Evolutionary conservation across 2,888 invertebrate species (phyloP).

Genomic region (Caenorhabditis plicata): DNA sequence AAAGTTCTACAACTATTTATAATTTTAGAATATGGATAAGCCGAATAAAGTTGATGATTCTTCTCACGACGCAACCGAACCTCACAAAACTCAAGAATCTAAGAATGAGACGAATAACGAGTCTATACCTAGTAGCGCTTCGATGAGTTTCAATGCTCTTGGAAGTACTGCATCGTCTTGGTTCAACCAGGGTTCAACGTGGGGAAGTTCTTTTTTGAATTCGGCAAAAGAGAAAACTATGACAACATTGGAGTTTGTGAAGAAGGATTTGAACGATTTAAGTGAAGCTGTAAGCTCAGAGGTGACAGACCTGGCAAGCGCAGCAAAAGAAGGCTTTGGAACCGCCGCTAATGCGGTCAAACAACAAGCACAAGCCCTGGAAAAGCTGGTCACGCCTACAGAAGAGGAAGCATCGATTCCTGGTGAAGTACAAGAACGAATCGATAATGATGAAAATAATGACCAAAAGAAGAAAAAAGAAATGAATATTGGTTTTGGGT

Average conservation of each 20-base stretch:
- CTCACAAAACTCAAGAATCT: too few species aligned
- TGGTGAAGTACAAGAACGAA: conserved; percentile 5
- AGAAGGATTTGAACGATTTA: conserved; percentile 62
- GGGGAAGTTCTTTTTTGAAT: conserved; percentile 53
- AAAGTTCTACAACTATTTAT: too few species aligned
- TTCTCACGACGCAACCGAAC: too few species aligned
- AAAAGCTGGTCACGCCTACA: conserved; percentile 50
- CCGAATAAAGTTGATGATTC: too few species aligned
- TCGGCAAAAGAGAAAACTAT: conserved; percentile 61
- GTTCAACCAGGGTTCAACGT: conserved; percentile 38
- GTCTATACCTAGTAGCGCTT: too few species aligned
- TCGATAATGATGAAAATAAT: conserved; percentile 1
- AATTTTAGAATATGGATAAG: too few species aligned
- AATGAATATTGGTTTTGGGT: conserved; percentile 48
- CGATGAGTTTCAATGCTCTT: conserved; percentile 1
- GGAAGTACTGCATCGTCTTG: conserved; percentile 29
- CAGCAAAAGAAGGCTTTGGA: conserved; percentile 44
- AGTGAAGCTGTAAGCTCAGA: conserved; percentile 57
- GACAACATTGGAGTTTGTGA: conserved; percentile 60
- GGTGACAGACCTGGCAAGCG: conserved; percentile 50
- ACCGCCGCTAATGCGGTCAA: conserved; percentile 44
- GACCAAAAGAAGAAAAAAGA: too few species aligned
- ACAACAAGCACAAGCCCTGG: conserved; percentile 58
- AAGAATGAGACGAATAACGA: too few species aligned
- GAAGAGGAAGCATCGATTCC: conserved; percentile 35